A percentile compares a stretch with the other conserved stretches of the same genome.
These are phyloP conservation scores for Cuculus canorus DNA, from an alignment of 2,797 vertebrate genomes.

Conservation along the genomic window DNA sequence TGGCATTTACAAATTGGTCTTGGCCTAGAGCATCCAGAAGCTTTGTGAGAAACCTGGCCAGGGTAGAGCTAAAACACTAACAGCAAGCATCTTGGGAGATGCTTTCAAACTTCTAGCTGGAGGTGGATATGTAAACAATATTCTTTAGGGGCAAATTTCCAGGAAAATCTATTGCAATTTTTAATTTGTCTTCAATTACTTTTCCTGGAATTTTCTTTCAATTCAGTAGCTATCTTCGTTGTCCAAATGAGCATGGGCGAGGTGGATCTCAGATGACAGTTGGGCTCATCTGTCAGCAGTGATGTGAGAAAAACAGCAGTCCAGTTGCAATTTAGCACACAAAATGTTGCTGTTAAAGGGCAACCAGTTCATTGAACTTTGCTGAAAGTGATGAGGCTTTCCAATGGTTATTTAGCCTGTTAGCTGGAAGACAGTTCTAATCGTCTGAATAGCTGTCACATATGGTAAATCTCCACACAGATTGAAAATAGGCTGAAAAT, in stretches of 20 bases:
- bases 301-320: neutral
- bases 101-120: conserved; percentile 44
- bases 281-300: conserved; percentile 4
- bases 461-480: conserved; percentile 28
- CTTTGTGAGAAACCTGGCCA: conserved; percentile 62
- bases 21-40: conserved; percentile 60
- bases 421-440: conserved; percentile 16
- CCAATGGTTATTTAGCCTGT: neutral
- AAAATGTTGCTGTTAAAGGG: neutral
- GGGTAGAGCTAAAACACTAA: conserved; percentile 35
- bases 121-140: conserved; percentile 29
- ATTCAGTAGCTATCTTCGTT: conserved; percentile 40
- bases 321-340: neutral
- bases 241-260: conserved; percentile 22
- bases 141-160: conserved; percentile 33
- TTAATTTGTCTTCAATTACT: conserved; percentile 44
- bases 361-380: conserved; percentile 31
- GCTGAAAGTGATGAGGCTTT: conserved; percentile 3
- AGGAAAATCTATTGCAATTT: conserved; percentile 36
- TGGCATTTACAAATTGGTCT: conserved; percentile 79
- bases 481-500: conserved; percentile 48
- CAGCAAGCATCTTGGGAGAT: conserved; percentile 25
- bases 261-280: neutral
- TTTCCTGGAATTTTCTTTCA: conserved; percentile 56
- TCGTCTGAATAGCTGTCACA: conserved; percentile 17